Conservation (phyloP, 2,113 vertebrate species). For the Dicentrarchus labrax region DNA sequence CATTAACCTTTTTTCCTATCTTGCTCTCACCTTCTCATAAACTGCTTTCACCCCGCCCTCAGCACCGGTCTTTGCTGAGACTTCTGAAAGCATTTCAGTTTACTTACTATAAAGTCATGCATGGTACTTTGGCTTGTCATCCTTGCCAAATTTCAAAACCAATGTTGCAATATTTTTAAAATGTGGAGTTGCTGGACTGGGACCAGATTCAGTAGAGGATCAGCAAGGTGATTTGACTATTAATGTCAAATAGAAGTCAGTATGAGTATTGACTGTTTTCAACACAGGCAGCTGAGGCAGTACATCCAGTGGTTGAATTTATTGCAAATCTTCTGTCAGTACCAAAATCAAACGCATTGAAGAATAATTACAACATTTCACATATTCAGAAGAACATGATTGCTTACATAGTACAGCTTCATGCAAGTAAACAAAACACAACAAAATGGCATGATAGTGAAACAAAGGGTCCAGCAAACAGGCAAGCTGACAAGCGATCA, state of each 20-base stretch:
- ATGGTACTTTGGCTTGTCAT: background rate
- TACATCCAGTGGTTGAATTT: background rate
- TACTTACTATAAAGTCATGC: background rate
- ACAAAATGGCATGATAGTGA: background rate
- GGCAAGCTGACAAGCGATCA: background rate
- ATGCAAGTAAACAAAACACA: background rate
- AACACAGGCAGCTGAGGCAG: background rate
- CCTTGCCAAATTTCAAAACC: constrained; percentile 2
- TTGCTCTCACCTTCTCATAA: constrained; percentile 20
- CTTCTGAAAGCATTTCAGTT: constrained; percentile 22
- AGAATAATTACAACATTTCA: too few species aligned
- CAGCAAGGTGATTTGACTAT: background rate
- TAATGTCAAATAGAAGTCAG: background rate
- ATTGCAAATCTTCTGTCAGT: background rate
- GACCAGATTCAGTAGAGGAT: background rate
- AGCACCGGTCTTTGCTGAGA: background rate
- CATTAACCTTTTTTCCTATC: constrained; percentile 11
- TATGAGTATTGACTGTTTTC: background rate
- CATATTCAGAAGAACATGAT: background rate
- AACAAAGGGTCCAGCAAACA: background rate
- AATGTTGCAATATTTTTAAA: background rate
- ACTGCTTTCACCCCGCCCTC: background rate
- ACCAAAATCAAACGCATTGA: background rate
- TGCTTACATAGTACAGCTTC: background rate
- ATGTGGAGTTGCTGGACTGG: background rate